phyloP scores from a whole-genome alignment of 2,113 vertebrate species.

The Gavialis gangeticus region DNA sequence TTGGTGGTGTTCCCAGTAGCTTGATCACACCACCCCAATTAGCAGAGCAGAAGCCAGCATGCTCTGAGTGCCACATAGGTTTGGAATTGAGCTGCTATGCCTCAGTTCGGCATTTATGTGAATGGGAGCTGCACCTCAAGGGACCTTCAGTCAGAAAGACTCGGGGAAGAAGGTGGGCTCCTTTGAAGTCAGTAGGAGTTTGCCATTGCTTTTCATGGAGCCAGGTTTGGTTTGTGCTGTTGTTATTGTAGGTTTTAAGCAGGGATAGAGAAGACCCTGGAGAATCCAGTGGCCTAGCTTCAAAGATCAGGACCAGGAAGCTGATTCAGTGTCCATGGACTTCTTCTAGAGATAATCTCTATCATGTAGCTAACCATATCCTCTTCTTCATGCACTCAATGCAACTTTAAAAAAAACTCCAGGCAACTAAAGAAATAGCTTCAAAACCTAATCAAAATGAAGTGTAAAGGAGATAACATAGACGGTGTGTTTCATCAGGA shows the following conservation, averaged over 20 bases:
- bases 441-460: not conserved
- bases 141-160: not conserved
- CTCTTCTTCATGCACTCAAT: not conserved
- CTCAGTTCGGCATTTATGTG: too few species aligned
- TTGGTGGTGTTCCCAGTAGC: too few species aligned
- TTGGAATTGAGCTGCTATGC: too few species aligned
- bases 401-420: not conserved
- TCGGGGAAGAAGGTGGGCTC: not conserved
- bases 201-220: not conserved
- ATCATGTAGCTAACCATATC: not conserved
- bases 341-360: not conserved
- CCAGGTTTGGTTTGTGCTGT: not conserved
- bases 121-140: not conserved
- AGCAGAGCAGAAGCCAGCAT: too few species aligned
- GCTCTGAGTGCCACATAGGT: too few species aligned
- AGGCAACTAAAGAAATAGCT: not conserved
- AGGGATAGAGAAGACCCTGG: too few species aligned
- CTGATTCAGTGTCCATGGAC: not conserved
- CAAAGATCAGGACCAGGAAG: not conserved
- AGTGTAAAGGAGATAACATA: too few species aligned
- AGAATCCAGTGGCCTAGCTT: too few species aligned
- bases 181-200: not conserved
- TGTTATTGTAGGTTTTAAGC: not conserved
- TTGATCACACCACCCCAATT: too few species aligned
- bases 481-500: too few species aligned